Percentiles rank a stretch among this genome's conserved stretches.
These are phyloP conservation scores for Echiichthys vipera DNA, from an alignment of 2,797 vertebrate species.

Conservation along the genomic window DNA sequence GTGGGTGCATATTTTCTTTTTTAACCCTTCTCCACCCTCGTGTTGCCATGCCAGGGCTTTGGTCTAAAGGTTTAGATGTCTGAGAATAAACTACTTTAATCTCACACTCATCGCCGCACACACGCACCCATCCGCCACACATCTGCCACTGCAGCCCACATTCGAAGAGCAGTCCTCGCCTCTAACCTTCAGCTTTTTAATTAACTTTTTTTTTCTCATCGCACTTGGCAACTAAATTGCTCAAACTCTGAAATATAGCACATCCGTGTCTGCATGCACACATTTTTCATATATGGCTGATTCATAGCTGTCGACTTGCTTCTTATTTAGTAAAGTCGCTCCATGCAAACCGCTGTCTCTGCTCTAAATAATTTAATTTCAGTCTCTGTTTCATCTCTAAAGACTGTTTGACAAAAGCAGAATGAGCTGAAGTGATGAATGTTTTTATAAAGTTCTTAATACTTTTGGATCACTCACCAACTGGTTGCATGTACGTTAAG, in stretches of 20 bases:
- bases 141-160: constrained; percentile 74
- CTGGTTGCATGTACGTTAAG: constrained; percentile 66
- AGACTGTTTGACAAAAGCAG: constrained; percentile 30
- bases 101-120: constrained; percentile 38
- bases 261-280: constrained; percentile 51
- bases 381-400: constrained; percentile 29
- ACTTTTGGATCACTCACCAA: constrained; percentile 23
- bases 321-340: constrained; percentile 38
- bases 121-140: constrained; percentile 54
- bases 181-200: constrained; percentile 79
- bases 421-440: constrained; percentile 54
- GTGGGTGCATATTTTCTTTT: constrained; percentile 47
- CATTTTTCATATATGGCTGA: constrained; percentile 20
- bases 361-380: constrained; percentile 24
- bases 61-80: constrained; percentile 70
- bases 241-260: constrained; percentile 52
- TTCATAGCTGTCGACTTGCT: constrained; percentile 48
- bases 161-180: constrained; percentile 67
- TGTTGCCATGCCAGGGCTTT: constrained; percentile 60
- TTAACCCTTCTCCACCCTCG: constrained; percentile 54
- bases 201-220: constrained; percentile 60
- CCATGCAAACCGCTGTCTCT: constrained; percentile 35
- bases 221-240: constrained; percentile 49
- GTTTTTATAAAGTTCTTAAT: constrained; percentile 38
- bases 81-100: constrained; percentile 81